These are phyloP conservation scores for Drosophila kurseongensis DNA, from an alignment of 1,140 invertebrate species.

Conservation along the genomic window DNA sequence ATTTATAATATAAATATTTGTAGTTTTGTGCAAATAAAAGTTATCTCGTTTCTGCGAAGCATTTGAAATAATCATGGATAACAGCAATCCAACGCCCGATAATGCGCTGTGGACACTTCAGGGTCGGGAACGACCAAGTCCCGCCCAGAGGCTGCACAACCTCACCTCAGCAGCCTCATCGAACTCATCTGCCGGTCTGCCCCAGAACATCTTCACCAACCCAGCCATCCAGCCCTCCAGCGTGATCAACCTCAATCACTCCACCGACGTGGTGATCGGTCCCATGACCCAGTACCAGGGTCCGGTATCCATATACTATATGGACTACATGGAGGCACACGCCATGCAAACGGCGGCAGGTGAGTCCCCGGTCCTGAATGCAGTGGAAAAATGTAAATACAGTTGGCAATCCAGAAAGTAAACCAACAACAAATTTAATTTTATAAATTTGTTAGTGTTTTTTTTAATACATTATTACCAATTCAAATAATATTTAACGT, in stretches of 20 bases:
- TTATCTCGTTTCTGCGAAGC: background rate
- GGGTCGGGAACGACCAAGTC: slow-evolving; percentile 31
- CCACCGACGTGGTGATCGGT: slow-evolving; percentile 84
- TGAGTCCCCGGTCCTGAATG: slow-evolving; percentile 29
- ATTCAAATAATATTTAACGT: too few species aligned
- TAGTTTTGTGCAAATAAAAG: too few species aligned
- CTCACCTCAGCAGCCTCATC: slow-evolving; percentile 21
- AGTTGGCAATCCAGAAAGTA: background rate
- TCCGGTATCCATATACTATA: slow-evolving; percentile 84
- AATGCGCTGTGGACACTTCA: slow-evolving; percentile 60
- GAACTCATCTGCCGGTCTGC: slow-evolving; percentile 6
- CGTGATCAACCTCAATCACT: slow-evolving; percentile 80
- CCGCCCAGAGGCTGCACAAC: slow-evolving; percentile 34
- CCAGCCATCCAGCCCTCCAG: slow-evolving; percentile 74
- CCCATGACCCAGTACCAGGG: slow-evolving; percentile 85
- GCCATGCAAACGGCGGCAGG: slow-evolving; percentile 71
- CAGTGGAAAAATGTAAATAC: slow-evolving; percentile 1
- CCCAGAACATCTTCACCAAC: slow-evolving; percentile 66
- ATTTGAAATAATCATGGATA: slow-evolving; percentile 31
- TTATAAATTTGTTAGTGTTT: too few species aligned
- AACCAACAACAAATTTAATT: background rate
- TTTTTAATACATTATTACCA: too few species aligned
- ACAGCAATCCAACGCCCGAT: slow-evolving; percentile 13
- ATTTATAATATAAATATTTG: too few species aligned
- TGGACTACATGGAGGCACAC: slow-evolving; percentile 76